These are phyloP conservation scores for Caenorhabditis wallacei DNA, from an alignment of 2,888 invertebrate genomes.

Conservation along the genomic window DNA sequence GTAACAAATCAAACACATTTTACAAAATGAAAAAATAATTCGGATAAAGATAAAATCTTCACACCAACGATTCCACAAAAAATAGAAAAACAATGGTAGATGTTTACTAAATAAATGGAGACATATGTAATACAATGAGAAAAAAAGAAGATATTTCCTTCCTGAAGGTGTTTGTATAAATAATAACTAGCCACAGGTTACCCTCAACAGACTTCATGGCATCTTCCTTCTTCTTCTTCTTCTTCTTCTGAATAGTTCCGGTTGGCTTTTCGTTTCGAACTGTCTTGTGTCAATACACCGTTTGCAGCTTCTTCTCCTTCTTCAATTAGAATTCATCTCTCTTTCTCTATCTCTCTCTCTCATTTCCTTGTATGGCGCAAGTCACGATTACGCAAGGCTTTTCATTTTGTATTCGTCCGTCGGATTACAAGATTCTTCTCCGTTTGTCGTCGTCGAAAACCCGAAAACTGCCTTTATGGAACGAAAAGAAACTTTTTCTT, in stretches of 20 bases:
- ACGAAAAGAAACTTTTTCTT: slow-evolving; percentile 15
- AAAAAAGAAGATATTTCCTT: background rate
- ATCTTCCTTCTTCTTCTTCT: slow-evolving; percentile 9
- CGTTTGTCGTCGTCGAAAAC: slow-evolving; percentile 27
- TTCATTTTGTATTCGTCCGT: slow-evolving; percentile 14
- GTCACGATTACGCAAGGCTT: slow-evolving; percentile 32
- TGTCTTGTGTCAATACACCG: slow-evolving; percentile 37
- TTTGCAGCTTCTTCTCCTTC: slow-evolving; percentile 17
- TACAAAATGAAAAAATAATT: background rate
- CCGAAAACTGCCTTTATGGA: slow-evolving; percentile 29
- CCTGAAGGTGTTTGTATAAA: slow-evolving; percentile 21
- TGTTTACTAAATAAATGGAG: slow-evolving; percentile 3
- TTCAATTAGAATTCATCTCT: slow-evolving; percentile 28
- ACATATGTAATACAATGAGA: slow-evolving; percentile 17
- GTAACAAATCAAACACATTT: too few species aligned
- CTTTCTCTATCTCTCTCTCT: background rate
- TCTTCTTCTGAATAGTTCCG: slow-evolving; percentile 30
- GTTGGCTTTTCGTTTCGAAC: slow-evolving; percentile 40
- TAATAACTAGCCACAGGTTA: slow-evolving; percentile 6
- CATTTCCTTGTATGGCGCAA: slow-evolving; percentile 36
- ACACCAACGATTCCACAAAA: background rate
- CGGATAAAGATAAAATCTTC: background rate
- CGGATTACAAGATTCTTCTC: slow-evolving; percentile 44
- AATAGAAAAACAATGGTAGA: background rate
- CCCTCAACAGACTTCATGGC: slow-evolving; percentile 10